phyloP scores from a whole-genome alignment of 1,140 invertebrate genomes.

The Cephus cinctus region DNA sequence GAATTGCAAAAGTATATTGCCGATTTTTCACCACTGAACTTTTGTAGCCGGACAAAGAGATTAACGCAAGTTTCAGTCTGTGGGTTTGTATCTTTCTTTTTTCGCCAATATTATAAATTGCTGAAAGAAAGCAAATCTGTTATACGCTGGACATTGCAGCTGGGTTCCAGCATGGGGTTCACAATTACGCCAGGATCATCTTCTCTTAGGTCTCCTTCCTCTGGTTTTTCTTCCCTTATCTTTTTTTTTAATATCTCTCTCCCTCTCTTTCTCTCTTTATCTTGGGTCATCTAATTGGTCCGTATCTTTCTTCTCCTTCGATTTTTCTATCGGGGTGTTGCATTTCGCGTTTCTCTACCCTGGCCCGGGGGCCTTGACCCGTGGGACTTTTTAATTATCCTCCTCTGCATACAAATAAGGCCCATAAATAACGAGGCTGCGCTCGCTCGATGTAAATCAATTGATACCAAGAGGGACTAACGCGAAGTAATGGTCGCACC shows the following conservation, averaged over 20 bases:
- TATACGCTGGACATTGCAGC: neutral
- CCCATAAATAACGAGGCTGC: slow-evolving; percentile 23
- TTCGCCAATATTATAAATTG: slow-evolving; percentile 2
- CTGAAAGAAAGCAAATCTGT: slow-evolving; percentile 1
- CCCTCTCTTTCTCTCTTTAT: slow-evolving; percentile 18
- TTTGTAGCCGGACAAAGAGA: no score
- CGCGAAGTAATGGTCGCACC: no score
- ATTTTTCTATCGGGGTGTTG: slow-evolving; percentile 6
- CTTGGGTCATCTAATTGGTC: slow-evolving; percentile 32
- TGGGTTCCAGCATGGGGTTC: neutral
- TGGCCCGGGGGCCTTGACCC: slow-evolving; percentile 29
- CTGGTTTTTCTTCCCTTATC: no score
- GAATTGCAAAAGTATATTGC: no score
- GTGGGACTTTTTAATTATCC: slow-evolving; percentile 31
- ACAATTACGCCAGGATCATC: slow-evolving; percentile 5
- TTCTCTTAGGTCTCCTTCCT: no score
- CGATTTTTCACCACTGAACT: no score
- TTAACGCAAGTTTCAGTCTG: no score
- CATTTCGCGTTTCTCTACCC: slow-evolving; percentile 7
- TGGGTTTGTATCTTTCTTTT: neutral
- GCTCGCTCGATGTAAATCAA: slow-evolving; percentile 28
- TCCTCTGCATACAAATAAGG: slow-evolving; percentile 30
- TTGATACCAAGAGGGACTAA: no score
- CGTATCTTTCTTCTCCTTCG: slow-evolving; percentile 20
- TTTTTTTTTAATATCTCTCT: slow-evolving; percentile 14